A percentile compares a stretch with the other conserved stretches of the same genome.
These are phyloP conservation scores for Microdon myrmicae DNA, from an alignment of 2,888 invertebrate species.

Conservation along the genomic window DNA sequence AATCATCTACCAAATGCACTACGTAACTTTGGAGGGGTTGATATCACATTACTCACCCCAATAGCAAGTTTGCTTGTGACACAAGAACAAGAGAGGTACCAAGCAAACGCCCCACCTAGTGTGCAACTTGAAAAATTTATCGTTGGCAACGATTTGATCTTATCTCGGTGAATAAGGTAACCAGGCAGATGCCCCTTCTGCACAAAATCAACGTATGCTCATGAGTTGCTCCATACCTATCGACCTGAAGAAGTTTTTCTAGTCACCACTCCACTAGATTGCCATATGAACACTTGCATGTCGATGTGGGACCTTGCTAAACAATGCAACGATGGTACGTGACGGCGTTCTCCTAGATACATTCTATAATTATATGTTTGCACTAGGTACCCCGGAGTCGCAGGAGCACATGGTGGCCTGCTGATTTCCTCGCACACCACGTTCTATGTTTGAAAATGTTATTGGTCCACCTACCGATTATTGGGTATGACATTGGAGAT, in stretches of 20 bases:
- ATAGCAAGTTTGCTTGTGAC: constrained; percentile 39
- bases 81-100: constrained; percentile 34
- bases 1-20: too few species aligned
- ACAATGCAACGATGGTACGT: constrained; percentile 39
- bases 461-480: constrained; percentile 51
- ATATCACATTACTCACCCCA: constrained; percentile 47
- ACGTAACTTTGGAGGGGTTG: constrained; percentile 41
- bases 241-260: constrained; percentile 38
- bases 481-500: constrained; percentile 47
- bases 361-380: constrained; percentile 51
- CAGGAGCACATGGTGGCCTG: constrained; percentile 20
- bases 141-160: constrained; percentile 45
- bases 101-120: constrained; percentile 44
- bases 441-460: constrained; percentile 31
- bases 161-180: constrained; percentile 39
- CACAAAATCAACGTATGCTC: constrained; percentile 31
- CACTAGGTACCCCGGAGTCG: constrained; percentile 40
- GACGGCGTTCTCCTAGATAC: constrained; percentile 43
- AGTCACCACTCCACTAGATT: too few species aligned
- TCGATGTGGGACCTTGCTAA: too few species aligned
- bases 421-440: constrained; percentile 25
- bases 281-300: too few species aligned
- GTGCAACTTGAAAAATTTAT: constrained; percentile 44
- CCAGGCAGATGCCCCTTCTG: constrained; percentile 24
- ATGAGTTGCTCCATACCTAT: constrained; percentile 8